Base-by-base conservation (phyloP, 2,113 vertebrate species). In the Mesoclemmys tuberculata region DNA sequence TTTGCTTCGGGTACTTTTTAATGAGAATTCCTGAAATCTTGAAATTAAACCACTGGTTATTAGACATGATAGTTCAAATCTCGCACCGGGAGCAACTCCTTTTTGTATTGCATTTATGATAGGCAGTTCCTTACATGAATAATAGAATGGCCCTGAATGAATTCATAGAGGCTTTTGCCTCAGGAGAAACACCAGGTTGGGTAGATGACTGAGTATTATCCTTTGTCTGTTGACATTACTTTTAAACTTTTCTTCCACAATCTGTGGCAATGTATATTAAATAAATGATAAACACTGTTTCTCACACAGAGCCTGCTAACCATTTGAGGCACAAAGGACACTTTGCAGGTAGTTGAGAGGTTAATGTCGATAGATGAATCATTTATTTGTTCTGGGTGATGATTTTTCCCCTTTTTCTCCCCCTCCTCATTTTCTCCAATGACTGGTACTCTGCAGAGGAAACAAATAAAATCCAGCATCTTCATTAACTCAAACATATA, bases 151-250 rank as follows among this genome's bases (percentile, higher is more conserved):
- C 88, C 94, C 91, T 97, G 96, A 97, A 97, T 97, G 92, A 98
- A 97, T 97, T 97, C 93, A 35, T 82, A 16, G 91, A 95, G 95
- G 93, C 95, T 95, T 95, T 96, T 95, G 97, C 98, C 98, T 98
- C 41, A 4, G 96, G 98, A 98, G 94, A 97, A 97, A 97, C 91
- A 87, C 94, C 96, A 98, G 97, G 97, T 98, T 98, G 97, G 98
- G 96, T 93, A 93, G 96, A 97, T 98, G 98, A 98, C 95, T 87
- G 95, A 84, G 95, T 98, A 92, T 97, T 98, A 98, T 98, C 98
- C 96, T 98, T 97, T 98, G 98, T 98, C 98, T 99, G 96, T 98
- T 99, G 98, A 99, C 98, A 97, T 98, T 98, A 98, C 97, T 98
- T 98, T 98, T 98, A 98, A 98, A 98, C 90, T 94, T 94, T 95